These are phyloP conservation scores for Allobates femoralis DNA, from an alignment of 2,797 vertebrate species.

Conservation along the genomic window DNA sequence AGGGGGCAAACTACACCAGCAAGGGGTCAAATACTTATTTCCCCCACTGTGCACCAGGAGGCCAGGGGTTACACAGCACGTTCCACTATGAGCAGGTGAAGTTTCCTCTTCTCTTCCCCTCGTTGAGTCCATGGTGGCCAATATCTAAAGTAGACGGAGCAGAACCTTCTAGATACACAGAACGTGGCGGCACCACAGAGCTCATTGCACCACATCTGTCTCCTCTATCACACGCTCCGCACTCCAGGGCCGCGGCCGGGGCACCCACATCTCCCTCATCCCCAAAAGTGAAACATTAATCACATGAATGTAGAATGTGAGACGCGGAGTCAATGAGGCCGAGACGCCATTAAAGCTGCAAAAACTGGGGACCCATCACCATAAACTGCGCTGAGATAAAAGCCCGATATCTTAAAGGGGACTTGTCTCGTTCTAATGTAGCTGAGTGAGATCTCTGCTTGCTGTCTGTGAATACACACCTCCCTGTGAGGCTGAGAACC, in stretches of 20 bases:
- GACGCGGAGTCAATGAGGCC: not conserved
- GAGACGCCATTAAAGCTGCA: constrained; percentile 6
- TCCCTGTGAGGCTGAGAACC: no score
- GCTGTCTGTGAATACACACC: no score
- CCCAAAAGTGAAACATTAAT: not conserved
- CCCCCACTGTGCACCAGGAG: no score
- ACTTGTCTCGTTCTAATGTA: no score
- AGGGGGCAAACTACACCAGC: no score
- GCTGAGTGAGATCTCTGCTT: no score
- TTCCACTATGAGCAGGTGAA: not conserved
- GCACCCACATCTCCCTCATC: not conserved
- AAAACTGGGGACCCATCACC: not conserved
- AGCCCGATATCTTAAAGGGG: no score
- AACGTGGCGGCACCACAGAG: not conserved
- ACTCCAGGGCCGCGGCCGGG: not conserved
- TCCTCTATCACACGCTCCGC: constrained; percentile 7
- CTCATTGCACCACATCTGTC: constrained; percentile 3
- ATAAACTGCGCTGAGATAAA: not conserved
- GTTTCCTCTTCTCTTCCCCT: not conserved
- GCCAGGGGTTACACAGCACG: no score
- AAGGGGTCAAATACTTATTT: no score
- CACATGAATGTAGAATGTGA: not conserved
- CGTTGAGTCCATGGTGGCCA: not conserved
- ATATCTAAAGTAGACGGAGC: not conserved
- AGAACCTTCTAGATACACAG: not conserved